Conservation (phyloP, 2,888 invertebrate genomes). For the Tyria jacobaeae region DNA sequence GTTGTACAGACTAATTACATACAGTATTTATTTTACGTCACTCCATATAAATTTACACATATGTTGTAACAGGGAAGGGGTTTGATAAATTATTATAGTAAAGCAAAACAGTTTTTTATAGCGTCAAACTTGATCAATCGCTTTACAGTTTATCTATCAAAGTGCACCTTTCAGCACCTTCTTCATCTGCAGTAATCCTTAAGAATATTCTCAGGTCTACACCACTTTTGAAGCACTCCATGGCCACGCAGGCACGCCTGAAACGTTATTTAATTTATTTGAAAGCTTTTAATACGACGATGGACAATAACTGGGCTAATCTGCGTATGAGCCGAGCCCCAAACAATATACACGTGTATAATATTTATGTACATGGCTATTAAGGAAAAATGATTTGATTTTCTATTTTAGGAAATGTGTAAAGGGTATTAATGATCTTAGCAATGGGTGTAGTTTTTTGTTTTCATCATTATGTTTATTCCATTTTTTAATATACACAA, state of each 20-base stretch:
- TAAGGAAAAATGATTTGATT: conserved; percentile 25
- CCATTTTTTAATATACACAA: not conserved
- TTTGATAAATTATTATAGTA: too few relatives aligned
- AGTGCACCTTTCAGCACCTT: too few relatives aligned
- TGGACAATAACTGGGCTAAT: conserved; percentile 68
- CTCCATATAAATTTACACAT: too few relatives aligned
- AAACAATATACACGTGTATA: conserved; percentile 39
- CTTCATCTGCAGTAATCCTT: conserved; percentile 20
- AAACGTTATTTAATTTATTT: conserved; percentile 77
- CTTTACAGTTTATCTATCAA: too few relatives aligned
- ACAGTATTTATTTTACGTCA: not conserved
- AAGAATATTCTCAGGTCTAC: conserved; percentile 41
- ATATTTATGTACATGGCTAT: conserved; percentile 17
- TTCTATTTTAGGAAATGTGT: conserved; percentile 15
- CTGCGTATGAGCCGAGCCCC: conserved; percentile 60
- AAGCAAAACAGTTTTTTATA: too few relatives aligned
- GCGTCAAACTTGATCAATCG: too few relatives aligned
- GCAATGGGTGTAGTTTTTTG: not conserved
- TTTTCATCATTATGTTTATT: not conserved
- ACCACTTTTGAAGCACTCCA: conserved; percentile 54
- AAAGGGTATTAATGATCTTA: not conserved
- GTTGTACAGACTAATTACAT: not conserved
- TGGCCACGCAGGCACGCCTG: conserved; percentile 64
- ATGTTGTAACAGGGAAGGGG: too few relatives aligned
- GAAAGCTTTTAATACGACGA: conserved; percentile 76